Conservation (phyloP, 2,888 invertebrate species). For the Heliconius hortense region DNA sequence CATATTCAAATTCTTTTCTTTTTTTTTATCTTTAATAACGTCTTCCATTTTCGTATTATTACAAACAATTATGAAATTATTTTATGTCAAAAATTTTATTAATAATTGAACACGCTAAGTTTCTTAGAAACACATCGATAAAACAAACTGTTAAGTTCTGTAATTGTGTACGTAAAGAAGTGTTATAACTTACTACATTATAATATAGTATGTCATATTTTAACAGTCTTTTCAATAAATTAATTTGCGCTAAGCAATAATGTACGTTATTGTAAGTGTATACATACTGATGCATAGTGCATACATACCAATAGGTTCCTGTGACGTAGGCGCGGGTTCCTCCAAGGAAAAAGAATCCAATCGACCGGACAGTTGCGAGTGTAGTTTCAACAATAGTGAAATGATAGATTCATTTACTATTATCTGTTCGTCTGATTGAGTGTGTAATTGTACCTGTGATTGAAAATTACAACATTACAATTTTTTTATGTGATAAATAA, state of each 20-base stretch:
- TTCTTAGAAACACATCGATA: too few relatives aligned
- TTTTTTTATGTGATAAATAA: too few relatives aligned
- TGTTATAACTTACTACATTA: background rate
- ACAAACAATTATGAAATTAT: too few relatives aligned
- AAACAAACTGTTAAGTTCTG: background rate
- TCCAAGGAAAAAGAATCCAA: slow-evolving; percentile 90
- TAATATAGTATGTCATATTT: background rate
- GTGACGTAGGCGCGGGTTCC: slow-evolving; percentile 65
- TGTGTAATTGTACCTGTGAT: slow-evolving; percentile 62
- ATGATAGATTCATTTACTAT: slow-evolving; percentile 93
- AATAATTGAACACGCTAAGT: too few relatives aligned
- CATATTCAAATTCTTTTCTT: too few relatives aligned
- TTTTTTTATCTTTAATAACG: too few relatives aligned
- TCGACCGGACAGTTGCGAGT: slow-evolving; percentile 92
- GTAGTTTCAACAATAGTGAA: slow-evolving; percentile 92
- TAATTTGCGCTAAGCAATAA: background rate
- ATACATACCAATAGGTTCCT: slow-evolving; percentile 66
- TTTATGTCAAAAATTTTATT: too few relatives aligned
- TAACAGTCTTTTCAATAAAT: background rate
- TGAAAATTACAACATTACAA: too few relatives aligned
- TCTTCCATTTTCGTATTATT: too few relatives aligned
- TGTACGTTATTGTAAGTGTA: background rate
- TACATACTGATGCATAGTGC: background rate
- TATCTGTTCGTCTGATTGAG: slow-evolving; percentile 76
- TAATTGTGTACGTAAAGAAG: background rate